A percentile compares a stretch with the other conserved stretches of the same genome.
phyloP scores from a whole-genome alignment of 2,888 invertebrate species.

The Stomorhina lunata region DNA sequence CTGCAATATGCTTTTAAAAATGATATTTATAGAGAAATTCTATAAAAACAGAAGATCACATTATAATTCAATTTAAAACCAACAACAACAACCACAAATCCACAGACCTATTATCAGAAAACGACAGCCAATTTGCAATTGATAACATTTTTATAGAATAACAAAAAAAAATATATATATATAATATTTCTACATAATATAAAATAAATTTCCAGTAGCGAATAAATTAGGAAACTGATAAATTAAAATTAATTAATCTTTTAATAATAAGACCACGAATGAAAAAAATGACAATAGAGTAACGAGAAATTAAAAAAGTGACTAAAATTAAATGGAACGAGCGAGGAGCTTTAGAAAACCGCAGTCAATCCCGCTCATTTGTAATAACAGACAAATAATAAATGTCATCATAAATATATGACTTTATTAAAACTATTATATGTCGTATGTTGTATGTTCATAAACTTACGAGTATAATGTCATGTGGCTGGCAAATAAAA shows the following conservation, averaged over 20 bases:
- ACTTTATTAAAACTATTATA: background rate
- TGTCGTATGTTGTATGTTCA: too few relatives aligned
- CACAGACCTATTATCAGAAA: slow-evolving; percentile 28
- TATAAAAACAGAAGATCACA: background rate
- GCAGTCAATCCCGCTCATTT: too few relatives aligned
- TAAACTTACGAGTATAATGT: slow-evolving; percentile 21
- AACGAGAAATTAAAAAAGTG: background rate
- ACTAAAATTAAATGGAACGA: background rate
- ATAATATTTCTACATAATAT: too few relatives aligned
- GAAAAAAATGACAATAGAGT: too few relatives aligned
- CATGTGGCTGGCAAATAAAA: slow-evolving; percentile 3
- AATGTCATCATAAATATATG: background rate
- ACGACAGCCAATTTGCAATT: slow-evolving; percentile 31
- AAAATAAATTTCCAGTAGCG: background rate
- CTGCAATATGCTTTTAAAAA: too few relatives aligned
- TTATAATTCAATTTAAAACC: slow-evolving; percentile 52
- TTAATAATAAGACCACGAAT: too few relatives aligned
- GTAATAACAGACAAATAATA: background rate
- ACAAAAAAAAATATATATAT: background rate
- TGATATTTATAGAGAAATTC: too few relatives aligned
- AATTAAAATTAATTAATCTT: slow-evolving; percentile 45
- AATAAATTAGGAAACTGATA: slow-evolving; percentile 44
- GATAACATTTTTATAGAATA: slow-evolving; percentile 34
- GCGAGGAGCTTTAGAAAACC: too few relatives aligned
- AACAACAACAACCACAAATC: slow-evolving; percentile 6